Base-by-base conservation (phyloP, 2,797 vertebrate species). In the Pipistrellus nathusii region DNA sequence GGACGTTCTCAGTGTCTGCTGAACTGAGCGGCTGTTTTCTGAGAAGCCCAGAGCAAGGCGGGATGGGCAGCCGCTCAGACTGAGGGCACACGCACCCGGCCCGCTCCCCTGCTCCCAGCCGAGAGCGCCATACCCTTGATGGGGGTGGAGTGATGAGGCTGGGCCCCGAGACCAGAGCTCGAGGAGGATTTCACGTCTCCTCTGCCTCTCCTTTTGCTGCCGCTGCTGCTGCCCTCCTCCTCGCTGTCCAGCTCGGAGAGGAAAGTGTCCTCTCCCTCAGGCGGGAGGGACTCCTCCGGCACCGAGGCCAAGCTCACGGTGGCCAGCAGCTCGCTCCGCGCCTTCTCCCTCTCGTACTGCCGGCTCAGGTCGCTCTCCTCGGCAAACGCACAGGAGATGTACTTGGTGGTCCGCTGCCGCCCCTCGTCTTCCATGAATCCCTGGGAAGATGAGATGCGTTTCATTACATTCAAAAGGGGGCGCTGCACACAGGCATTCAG, bases 401-500 rank as follows among this genome's bases (percentile, higher is more conserved):
- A 99, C 94, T 99, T 99, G 20, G 99, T 99, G 0, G 99, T 99
- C 91, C 99, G 98, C 97, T 99, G 99, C 5, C 99, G 98, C 46
- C 99, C 99, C 97, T 99, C 99, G 8, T 99, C 99, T 94, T 99
- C 99, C 99, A 99, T 99, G 97, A 99, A 99, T 3, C 99, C 99
- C 99, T 99, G 73, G 55, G 41, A 59, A 85, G 0, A 94, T 6
- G 41, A 83, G 17, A 72, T 0, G 8, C 12, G 44, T 5, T 90
- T 6, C 38, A 12, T 64, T 20, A 25, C 1, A 3, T 9, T 23
- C 13, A 27, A 6, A 57, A 48, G 59, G 23, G 14, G 21, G 10
- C 0, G 0, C 1, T 2, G 8, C 4, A 6, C 1, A 62, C 35
- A 30, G 46, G 32, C 18, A 2, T 7, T 12, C 11, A 2, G 20